Evolutionary conservation across 2,797 vertebrate species (phyloP).

Genomic region (Hirundo rustica): DNA sequence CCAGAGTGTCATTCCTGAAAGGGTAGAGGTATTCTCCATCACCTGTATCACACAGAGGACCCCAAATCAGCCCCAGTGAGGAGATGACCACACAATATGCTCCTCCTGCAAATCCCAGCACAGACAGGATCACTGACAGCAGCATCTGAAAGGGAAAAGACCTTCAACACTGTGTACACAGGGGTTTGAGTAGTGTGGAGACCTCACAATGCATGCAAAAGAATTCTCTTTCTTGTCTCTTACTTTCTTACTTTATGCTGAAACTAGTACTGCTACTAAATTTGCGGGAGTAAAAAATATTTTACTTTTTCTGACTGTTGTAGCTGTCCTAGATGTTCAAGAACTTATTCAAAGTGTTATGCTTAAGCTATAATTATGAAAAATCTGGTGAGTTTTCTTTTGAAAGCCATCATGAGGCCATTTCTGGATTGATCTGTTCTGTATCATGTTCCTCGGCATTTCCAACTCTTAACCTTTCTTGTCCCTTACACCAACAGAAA

Average conservation of each 20-base stretch:
- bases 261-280: background rate
- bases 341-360: background rate
- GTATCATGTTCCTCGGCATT: background rate
- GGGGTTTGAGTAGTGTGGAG: background rate
- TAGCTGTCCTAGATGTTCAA: background rate
- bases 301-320: background rate
- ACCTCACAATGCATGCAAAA: background rate
- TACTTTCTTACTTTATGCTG: background rate
- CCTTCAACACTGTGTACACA: background rate
- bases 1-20: slow-evolving; percentile 67
- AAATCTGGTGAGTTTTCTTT: background rate
- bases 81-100: slow-evolving; percentile 60
- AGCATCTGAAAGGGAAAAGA: slow-evolving; percentile 62
- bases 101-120: slow-evolving; percentile 32
- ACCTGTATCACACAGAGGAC: slow-evolving; percentile 68
- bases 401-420: background rate
- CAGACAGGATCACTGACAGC: slow-evolving; percentile 53
- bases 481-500: background rate
- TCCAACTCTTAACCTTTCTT: background rate
- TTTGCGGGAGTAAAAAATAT: background rate
- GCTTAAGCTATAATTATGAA: background rate
- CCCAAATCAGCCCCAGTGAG: slow-evolving; percentile 54
- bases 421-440: background rate
- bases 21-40: slow-evolving; percentile 67
- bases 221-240: background rate